These are phyloP conservation scores for Acrocera orbiculus DNA, from an alignment of 2,888 invertebrate species.

Conservation along the genomic window DNA sequence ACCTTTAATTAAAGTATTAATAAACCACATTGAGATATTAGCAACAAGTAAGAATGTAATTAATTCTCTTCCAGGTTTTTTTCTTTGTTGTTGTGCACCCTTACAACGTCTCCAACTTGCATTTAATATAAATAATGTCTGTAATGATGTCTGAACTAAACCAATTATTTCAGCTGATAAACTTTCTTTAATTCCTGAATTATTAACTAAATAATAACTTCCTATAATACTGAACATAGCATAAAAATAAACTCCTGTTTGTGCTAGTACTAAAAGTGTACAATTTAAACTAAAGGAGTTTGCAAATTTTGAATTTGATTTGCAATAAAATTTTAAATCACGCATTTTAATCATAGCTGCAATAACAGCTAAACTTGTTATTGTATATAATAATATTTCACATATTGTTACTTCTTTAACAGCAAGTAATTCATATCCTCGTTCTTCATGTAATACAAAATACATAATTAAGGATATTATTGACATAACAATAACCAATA, in stretches of 20 bases:
- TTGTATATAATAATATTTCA: constrained; percentile 52
- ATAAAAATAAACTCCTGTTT: constrained; percentile 75
- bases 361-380: constrained; percentile 44
- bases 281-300: constrained; percentile 43
- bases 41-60: constrained; percentile 69
- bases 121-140: constrained; percentile 61
- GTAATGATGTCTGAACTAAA: constrained; percentile 58
- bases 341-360: constrained; percentile 47
- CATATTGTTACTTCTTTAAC: constrained; percentile 59
- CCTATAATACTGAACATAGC: constrained; percentile 73
- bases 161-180: constrained; percentile 57
- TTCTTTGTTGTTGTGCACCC: constrained; percentile 48
- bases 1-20: constrained; percentile 70
- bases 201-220: constrained; percentile 28
- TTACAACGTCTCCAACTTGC: constrained; percentile 57
- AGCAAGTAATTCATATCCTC: constrained; percentile 42
- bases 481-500: constrained; percentile 60
- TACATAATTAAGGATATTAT: constrained; percentile 80
- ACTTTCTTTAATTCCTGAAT: constrained; percentile 38
- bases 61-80: constrained; percentile 68
- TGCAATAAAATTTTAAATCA: constrained; percentile 38
- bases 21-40: constrained; percentile 73
- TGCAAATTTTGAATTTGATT: constrained; percentile 30
- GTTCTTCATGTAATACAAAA: constrained; percentile 59
- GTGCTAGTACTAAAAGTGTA: constrained; percentile 66